Evolutionary conservation across 2,888 invertebrate species (phyloP).

Genomic region (Limnephilus lunatus): DNA sequence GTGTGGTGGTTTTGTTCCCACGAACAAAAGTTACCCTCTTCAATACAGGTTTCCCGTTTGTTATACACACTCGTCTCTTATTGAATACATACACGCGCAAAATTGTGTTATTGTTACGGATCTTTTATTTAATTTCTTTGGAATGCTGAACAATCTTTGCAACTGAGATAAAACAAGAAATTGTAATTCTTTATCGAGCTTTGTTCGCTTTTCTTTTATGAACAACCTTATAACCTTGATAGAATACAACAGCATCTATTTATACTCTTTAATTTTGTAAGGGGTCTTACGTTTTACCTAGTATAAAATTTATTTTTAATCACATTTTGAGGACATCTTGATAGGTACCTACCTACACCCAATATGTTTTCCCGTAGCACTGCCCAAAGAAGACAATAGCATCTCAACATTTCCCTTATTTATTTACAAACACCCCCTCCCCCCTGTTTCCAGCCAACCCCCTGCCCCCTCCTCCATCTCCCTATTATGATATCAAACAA

Average conservation of each 20-base stretch:
- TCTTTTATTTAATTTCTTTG: not conserved
- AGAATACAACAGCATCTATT: not conserved
- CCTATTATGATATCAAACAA: conserved; percentile 74
- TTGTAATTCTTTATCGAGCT: not conserved
- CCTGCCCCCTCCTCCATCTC: conserved; percentile 11
- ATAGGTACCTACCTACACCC: not conserved
- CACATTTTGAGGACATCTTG: conserved; percentile 1
- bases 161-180: not conserved
- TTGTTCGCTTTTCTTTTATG: conserved; percentile 4
- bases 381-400: conserved; percentile 29
- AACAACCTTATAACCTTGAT: not conserved
- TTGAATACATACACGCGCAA: conserved; percentile 3
- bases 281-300: not conserved
- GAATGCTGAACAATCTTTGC: not conserved
- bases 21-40: conserved; percentile 33
- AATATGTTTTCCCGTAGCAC: not conserved
- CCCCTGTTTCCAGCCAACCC: conserved; percentile 17
- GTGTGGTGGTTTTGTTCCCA: conserved; percentile 41
- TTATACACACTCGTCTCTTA: not conserved
- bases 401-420: conserved; percentile 50
- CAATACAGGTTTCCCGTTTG: conserved; percentile 41
- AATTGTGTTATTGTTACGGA: not conserved
- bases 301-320: not conserved
- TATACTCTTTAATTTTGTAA: not conserved
- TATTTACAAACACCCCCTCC: conserved; percentile 44